These are phyloP conservation scores for Procambarus clarkii DNA, from an alignment of 1,140 invertebrate genomes.

Conservation along the genomic window DNA sequence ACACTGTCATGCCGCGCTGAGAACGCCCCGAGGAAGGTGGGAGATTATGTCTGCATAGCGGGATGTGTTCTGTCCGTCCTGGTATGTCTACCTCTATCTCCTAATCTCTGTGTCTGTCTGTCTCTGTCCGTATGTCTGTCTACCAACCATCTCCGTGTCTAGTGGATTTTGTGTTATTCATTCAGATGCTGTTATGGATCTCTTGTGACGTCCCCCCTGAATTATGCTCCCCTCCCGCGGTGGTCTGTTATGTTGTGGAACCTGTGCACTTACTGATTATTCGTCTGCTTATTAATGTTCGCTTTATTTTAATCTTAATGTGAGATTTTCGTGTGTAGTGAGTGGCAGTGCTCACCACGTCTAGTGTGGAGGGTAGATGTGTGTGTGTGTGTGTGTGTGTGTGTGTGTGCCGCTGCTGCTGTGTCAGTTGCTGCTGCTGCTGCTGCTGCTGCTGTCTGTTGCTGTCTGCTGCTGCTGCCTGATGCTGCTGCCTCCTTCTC, in stretches of 20 bases:
- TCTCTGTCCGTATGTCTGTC: neutral
- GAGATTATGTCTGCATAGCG: slow-evolving; percentile 76
- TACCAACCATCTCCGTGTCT: neutral
- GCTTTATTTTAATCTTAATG: neutral
- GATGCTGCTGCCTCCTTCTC: too few species aligned
- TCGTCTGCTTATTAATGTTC: neutral
- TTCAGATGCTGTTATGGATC: neutral
- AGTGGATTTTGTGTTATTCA: neutral
- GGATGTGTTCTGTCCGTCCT: slow-evolving; percentile 65
- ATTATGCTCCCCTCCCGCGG: neutral
- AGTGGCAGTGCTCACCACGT: too few species aligned
- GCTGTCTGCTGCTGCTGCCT: too few species aligned
- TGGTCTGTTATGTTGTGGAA: neutral
- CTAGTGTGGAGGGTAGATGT: too few species aligned
- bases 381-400: too few species aligned
- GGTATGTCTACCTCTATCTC: slow-evolving; percentile 50
- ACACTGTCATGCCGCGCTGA: slow-evolving; percentile 80
- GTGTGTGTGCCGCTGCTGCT: too few species aligned
- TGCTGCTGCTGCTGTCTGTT: too few species aligned
- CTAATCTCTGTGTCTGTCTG: neutral
- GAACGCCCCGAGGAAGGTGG: slow-evolving; percentile 75
- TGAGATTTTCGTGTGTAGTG: too few species aligned
- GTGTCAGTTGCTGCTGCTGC: too few species aligned
- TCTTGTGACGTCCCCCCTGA: neutral
- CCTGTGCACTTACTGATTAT: neutral